Percentiles rank a stretch among this genome's conserved stretches.
phyloP scores from a whole-genome alignment of 2,797 vertebrate genomes.

The Anguilla anguilla region DNA sequence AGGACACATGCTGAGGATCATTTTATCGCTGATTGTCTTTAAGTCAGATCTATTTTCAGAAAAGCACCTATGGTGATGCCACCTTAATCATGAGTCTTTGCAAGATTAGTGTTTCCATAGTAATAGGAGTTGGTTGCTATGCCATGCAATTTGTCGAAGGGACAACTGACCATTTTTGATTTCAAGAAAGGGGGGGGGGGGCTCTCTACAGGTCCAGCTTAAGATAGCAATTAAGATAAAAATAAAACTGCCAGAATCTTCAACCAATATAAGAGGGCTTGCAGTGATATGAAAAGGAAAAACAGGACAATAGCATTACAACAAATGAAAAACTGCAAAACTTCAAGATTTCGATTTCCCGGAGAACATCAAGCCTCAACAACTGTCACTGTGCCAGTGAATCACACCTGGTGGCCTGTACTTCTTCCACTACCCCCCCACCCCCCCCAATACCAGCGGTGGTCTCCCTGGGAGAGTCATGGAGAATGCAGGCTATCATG shows the following conservation, averaged over 20 bases:
- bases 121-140: conserved; percentile 70
- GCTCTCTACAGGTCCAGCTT: neutral
- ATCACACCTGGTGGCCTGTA: neutral
- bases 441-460: too few species aligned
- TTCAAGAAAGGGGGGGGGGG: conserved; percentile 5
- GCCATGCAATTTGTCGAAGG: conserved; percentile 45
- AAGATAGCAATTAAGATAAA: neutral
- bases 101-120: conserved; percentile 68
- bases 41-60: conserved; percentile 28
- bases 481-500: too few species aligned
- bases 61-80: conserved; percentile 25
- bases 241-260: neutral
- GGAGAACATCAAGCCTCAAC: neutral
- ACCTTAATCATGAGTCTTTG: conserved; percentile 39
- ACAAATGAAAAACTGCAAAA: neutral
- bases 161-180: conserved; percentile 58
- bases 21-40: neutral
- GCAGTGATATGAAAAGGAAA: neutral
- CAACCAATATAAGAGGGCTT: neutral
- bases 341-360: neutral
- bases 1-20: neutral
- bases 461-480: too few species aligned
- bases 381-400: neutral
- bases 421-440: too few species aligned
- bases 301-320: neutral